phyloP scores from a whole-genome alignment of 1,140 invertebrate species.

The Trichomalopsis sarcophagae region DNA sequence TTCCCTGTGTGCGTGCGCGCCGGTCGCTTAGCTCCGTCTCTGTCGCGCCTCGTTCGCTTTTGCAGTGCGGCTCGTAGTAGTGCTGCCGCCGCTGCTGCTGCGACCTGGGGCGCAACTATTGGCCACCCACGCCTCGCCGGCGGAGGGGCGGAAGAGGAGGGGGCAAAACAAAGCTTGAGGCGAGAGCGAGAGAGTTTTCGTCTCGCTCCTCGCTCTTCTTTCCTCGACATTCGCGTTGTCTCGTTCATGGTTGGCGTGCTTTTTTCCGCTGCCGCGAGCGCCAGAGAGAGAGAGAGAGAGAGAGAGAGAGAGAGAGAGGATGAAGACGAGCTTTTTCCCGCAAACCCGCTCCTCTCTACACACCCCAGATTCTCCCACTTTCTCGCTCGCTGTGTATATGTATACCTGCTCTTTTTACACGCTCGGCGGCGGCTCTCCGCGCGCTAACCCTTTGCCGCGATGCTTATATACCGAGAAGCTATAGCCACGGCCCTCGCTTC shows the following conservation, averaged over 20 bases:
- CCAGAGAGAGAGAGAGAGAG: neutral
- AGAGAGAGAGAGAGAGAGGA: constrained; percentile 47
- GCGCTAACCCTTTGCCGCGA: constrained; percentile 1
- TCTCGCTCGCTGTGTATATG: constrained; percentile 1
- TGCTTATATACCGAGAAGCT: neutral
- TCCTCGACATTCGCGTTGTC: constrained; percentile 55
- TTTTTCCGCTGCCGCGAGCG: neutral
- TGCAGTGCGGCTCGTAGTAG: constrained; percentile 33
- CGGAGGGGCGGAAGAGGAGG: neutral
- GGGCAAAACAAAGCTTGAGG: constrained; percentile 63
- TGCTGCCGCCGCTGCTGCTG: constrained; percentile 49
- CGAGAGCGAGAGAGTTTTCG: constrained; percentile 37
- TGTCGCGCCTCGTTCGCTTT: constrained; percentile 37
- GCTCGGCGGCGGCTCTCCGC: neutral
- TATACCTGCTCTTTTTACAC: constrained; percentile 11
- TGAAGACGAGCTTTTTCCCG: constrained; percentile 66
- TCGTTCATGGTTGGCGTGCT: neutral
- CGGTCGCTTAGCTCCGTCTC: constrained; percentile 12
- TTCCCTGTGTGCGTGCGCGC: neutral
- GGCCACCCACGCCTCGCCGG: constrained; percentile 69
- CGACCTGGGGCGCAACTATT: constrained; percentile 70
- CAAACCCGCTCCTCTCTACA: constrained; percentile 48
- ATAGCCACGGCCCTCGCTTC: neutral
- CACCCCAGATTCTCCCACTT: neutral
- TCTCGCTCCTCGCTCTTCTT: constrained; percentile 44